Conservation (phyloP, 2,888 invertebrate genomes). For the Acanthococcus lagerstroemiae region DNA sequence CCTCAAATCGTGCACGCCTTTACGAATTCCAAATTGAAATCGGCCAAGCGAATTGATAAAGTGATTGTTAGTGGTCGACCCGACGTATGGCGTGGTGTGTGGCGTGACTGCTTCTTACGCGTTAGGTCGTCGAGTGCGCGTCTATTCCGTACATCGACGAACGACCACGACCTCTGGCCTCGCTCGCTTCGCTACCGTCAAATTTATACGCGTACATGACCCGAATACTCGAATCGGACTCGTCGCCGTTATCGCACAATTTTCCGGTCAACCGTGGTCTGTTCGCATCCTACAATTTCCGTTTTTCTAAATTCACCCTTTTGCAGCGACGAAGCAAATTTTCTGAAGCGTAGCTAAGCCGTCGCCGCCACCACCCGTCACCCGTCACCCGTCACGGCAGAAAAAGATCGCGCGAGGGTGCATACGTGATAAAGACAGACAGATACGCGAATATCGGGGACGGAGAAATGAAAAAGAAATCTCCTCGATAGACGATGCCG, state of each 20-base stretch:
- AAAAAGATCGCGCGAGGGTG: no score
- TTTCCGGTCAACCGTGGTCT: slow-evolving; percentile 31
- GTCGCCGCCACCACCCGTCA: no score
- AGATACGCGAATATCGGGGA: no score
- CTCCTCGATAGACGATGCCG: not conserved
- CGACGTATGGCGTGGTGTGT: no score
- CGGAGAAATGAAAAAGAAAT: not conserved
- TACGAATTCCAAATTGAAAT: slow-evolving; percentile 27
- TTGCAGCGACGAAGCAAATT: no score
- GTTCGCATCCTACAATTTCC: slow-evolving; percentile 28
- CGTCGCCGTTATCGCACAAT: no score
- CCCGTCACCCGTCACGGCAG: no score
- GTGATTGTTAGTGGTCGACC: slow-evolving; percentile 29
- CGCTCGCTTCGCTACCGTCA: slow-evolving; percentile 21
- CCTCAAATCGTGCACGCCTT: not conserved
- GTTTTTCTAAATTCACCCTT: no score
- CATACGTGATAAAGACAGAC: no score
- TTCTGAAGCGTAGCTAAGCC: slow-evolving; percentile 27
- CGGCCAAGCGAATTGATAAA: slow-evolving; percentile 28
- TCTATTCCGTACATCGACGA: no score
- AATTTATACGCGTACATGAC: slow-evolving; percentile 30
- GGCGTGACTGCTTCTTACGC: slow-evolving; percentile 2
- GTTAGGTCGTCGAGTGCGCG: not conserved
- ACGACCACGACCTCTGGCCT: no score
- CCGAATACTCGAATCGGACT: slow-evolving; percentile 27